A percentile compares a stretch with the other conserved stretches of the same genome.
Conservation (phyloP, 2,888 invertebrate genomes). For the Sabatieria punctata region DNA sequence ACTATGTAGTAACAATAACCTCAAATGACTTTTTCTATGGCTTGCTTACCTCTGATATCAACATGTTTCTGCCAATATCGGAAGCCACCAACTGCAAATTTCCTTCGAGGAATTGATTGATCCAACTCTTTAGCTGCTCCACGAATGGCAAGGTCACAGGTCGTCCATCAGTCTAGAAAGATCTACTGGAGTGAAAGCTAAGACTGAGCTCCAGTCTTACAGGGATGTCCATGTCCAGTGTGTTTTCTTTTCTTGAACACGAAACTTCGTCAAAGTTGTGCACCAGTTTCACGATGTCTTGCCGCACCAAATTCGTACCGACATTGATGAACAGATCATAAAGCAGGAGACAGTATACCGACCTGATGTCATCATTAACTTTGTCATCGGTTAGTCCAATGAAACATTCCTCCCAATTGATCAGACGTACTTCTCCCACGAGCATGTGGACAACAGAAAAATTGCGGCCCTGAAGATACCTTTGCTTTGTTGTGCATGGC, state of each 20-base stretch:
- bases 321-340: slow-evolving; percentile 33
- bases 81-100: slow-evolving; percentile 33
- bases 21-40: too few species aligned
- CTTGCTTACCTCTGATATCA: slow-evolving; percentile 17
- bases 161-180: too few species aligned
- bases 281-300: slow-evolving; percentile 30
- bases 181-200: too few species aligned
- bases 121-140: slow-evolving; percentile 9
- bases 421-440: slow-evolving; percentile 28
- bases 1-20: too few species aligned
- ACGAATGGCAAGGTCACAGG: slow-evolving; percentile 1
- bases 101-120: slow-evolving; percentile 26
- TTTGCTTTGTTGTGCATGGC: neutral
- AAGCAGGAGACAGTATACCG: slow-evolving; percentile 31
- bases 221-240: too few species aligned
- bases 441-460: slow-evolving; percentile 30
- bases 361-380: slow-evolving; percentile 29
- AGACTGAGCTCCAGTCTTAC: too few species aligned
- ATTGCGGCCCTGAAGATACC: slow-evolving; percentile 27
- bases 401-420: slow-evolving; percentile 33
- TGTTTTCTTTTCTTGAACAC: slow-evolving; percentile 26
- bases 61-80: slow-evolving; percentile 30
- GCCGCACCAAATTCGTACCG: slow-evolving; percentile 29
- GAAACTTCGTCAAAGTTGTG: slow-evolving; percentile 32
- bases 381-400: slow-evolving; percentile 27